Conservation (phyloP, 2,113 vertebrate species). For the Rissa tridactyla region DNA sequence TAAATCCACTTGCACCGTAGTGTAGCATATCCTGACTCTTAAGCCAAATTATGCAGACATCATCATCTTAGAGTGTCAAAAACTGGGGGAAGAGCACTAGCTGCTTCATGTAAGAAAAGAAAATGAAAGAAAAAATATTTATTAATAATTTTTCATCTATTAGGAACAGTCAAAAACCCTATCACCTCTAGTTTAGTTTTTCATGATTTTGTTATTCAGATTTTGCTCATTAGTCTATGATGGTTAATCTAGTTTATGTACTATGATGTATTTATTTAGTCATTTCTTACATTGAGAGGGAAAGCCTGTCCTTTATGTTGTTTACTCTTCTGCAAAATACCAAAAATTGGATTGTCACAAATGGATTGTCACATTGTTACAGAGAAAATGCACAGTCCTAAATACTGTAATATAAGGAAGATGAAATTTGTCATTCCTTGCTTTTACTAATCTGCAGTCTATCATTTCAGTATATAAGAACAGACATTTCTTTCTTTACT, state of each 20-base stretch:
- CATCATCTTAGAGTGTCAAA: background rate
- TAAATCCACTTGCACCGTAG: background rate
- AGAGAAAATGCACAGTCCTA: background rate
- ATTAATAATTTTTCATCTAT: background rate
- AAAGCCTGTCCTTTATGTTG: background rate
- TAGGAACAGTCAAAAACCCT: background rate
- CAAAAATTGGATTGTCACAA: background rate
- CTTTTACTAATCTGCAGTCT: constrained; percentile 16
- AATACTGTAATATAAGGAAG: background rate
- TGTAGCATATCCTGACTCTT: background rate
- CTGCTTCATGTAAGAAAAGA: background rate
- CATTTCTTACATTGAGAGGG: background rate
- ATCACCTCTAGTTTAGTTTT: background rate
- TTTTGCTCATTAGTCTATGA: background rate
- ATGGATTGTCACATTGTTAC: background rate
- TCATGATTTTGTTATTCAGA: background rate
- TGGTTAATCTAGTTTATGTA: background rate
- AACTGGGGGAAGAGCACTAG: background rate
- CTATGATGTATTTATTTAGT: background rate
- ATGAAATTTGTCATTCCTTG: constrained; percentile 20
- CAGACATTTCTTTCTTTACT: constrained; percentile 28
- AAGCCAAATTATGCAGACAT: background rate
- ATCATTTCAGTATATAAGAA: background rate
- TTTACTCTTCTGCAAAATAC: background rate
- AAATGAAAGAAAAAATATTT: background rate